phyloP scores from a whole-genome alignment of 2,797 vertebrate species.

The Trematomus bernacchii region DNA sequence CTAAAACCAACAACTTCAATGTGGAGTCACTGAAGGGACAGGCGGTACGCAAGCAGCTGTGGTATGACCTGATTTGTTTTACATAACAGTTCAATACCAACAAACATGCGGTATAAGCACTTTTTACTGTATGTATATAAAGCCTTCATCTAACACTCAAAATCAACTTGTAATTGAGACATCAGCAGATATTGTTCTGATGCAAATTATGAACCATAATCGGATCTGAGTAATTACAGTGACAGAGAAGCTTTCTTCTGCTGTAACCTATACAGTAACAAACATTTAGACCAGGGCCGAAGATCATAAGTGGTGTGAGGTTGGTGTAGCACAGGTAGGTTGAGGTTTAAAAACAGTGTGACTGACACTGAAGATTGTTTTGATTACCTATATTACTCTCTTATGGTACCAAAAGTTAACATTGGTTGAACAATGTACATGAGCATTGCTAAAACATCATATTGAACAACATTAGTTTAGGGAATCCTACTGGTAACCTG shows the following conservation, averaged over 20 bases:
- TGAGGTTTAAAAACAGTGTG: neutral
- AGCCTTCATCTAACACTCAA: neutral
- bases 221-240: neutral
- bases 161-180: neutral
- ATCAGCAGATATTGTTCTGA: no score
- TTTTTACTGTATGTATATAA: neutral
- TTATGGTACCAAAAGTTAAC: neutral
- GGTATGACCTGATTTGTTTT: conserved; percentile 80
- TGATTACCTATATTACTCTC: no score
- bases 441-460: neutral
- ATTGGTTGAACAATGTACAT: neutral
- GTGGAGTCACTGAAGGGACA: conserved; percentile 97
- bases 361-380: no score
- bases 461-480: neutral
- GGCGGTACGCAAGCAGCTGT: conserved; percentile 95
- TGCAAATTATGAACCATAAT: no score
- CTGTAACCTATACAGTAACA: neutral
- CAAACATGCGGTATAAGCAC: neutral
- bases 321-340: neutral
- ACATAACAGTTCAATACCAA: neutral
- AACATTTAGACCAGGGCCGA: neutral
- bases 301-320: neutral
- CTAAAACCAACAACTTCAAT: conserved; percentile 97
- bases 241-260: neutral
- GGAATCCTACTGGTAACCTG: neutral